Evolutionary conservation across 1,140 invertebrate species (phyloP).

Genomic region (Anastatus disparis): DNA sequence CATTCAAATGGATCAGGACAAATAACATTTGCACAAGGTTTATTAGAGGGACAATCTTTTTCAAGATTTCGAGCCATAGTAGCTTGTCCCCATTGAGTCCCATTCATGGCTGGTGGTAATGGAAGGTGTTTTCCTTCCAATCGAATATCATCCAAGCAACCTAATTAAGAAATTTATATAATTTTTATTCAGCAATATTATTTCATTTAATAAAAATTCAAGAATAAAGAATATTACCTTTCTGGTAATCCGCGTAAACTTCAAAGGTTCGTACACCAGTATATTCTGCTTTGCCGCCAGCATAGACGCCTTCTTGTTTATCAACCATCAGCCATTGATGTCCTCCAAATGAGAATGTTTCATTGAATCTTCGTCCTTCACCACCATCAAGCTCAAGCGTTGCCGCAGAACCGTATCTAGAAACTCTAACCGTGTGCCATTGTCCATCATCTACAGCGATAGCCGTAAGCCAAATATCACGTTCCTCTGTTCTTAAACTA

Average conservation of each 20-base stretch:
- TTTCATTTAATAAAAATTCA: slow-evolving; percentile 36
- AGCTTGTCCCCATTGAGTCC: slow-evolving; percentile 93
- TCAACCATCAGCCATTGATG: slow-evolving; percentile 93
- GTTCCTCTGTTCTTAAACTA: slow-evolving; percentile 87
- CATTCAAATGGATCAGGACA: slow-evolving; percentile 95
- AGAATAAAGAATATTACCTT: slow-evolving; percentile 70
- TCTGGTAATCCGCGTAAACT: slow-evolving; percentile 95
- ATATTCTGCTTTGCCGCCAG: slow-evolving; percentile 94
- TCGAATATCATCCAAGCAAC: slow-evolving; percentile 86
- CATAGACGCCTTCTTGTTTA: slow-evolving; percentile 94
- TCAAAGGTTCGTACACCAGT: slow-evolving; percentile 91
- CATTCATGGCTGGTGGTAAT: slow-evolving; percentile 90
- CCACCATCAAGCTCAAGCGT: slow-evolving; percentile 93
- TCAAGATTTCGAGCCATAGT: slow-evolving; percentile 91
- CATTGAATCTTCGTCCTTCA: slow-evolving; percentile 93
- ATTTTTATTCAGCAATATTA: background rate
- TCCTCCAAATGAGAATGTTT: slow-evolving; percentile 90
- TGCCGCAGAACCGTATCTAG: slow-evolving; percentile 92
- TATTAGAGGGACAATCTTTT: slow-evolving; percentile 91
- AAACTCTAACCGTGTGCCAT: slow-evolving; percentile 93
- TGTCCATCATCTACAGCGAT: slow-evolving; percentile 95
- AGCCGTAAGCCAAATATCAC: slow-evolving; percentile 89
- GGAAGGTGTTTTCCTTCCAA: slow-evolving; percentile 93
- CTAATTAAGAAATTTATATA: slow-evolving; percentile 66
- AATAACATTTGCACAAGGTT: slow-evolving; percentile 90